A percentile compares a stretch with the other conserved stretches of the same genome.
Evolutionary conservation across 2,113 vertebrate genomes (phyloP).

Genomic region (Fulmarus glacialis): DNA sequence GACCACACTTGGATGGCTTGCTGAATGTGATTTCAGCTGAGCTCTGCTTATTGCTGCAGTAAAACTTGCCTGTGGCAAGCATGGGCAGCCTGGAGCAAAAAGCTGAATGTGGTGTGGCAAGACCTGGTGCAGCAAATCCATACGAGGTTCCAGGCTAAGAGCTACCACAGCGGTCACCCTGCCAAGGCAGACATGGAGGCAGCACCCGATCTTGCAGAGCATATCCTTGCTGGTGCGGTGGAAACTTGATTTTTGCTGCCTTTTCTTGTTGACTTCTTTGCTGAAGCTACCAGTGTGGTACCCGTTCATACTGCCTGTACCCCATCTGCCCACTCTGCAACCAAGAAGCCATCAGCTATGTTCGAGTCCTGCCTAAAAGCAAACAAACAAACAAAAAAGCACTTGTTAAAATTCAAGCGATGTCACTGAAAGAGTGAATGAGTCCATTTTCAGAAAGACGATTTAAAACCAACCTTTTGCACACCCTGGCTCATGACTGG

Average conservation of each 20-base stretch:
- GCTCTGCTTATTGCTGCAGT: background rate
- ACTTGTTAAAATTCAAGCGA: background rate
- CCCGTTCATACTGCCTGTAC: background rate
- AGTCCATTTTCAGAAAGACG: background rate
- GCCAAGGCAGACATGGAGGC: background rate
- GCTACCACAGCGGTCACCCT: background rate
- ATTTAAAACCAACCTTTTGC: background rate
- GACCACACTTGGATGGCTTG: accelerated
- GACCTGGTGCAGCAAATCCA: background rate
- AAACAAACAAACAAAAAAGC: background rate
- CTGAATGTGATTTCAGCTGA: background rate
- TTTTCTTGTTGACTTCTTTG: background rate
- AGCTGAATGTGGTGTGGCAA: background rate
- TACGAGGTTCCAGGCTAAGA: background rate
- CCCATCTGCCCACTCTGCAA: background rate
- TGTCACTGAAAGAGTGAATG: background rate
- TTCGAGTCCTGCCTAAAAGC: background rate
- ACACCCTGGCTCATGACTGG: background rate
- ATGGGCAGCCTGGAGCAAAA: background rate
- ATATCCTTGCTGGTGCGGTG: accelerated
- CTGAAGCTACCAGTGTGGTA: background rate
- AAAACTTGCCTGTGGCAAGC: background rate
- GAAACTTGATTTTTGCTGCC: background rate
- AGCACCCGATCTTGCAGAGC: background rate
- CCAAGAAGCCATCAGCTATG: background rate